Conservation (phyloP, 2,888 invertebrate species). For the Scaptomyza caliginosa region DNA sequence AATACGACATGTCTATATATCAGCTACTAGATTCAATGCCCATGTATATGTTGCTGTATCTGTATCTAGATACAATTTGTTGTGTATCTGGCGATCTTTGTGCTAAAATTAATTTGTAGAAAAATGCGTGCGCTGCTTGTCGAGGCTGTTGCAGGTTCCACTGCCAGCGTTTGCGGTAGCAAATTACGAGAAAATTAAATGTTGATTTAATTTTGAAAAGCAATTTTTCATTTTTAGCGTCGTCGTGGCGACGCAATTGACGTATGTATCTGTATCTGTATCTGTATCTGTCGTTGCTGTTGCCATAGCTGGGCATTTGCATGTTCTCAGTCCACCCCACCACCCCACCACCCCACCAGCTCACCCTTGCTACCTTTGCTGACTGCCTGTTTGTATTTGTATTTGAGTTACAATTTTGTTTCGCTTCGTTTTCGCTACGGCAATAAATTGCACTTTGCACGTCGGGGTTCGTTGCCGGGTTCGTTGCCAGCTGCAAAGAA, state of each 20-base stretch:
- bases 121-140: constrained; percentile 76
- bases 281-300: constrained; percentile 34
- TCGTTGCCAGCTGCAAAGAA: constrained; percentile 68
- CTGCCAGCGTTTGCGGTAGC: constrained; percentile 64
- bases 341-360: not conserved
- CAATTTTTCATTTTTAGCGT: constrained; percentile 78
- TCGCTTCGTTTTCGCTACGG: constrained; percentile 67
- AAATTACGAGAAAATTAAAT: constrained; percentile 79
- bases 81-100: constrained; percentile 78
- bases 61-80: constrained; percentile 70
- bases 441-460: constrained; percentile 77
- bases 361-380: not conserved
- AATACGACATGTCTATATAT: constrained; percentile 71
- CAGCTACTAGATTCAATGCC: constrained; percentile 42
- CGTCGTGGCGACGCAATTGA: constrained; percentile 64
- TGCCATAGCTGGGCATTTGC: constrained; percentile 68
- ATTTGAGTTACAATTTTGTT: constrained; percentile 77
- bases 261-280: constrained; percentile 68
- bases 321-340: constrained; percentile 45
- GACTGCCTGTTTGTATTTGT: constrained; percentile 41
- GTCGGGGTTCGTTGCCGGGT: constrained; percentile 73
- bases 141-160: constrained; percentile 39
- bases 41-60: constrained; percentile 31
- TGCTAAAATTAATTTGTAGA: constrained; percentile 79
- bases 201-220: constrained; percentile 79